Percentiles rank a stretch among this genome's conserved stretches.
These are phyloP conservation scores for Synanthedon andrenaeformis DNA, from an alignment of 2,888 invertebrate species.

Conservation along the genomic window DNA sequence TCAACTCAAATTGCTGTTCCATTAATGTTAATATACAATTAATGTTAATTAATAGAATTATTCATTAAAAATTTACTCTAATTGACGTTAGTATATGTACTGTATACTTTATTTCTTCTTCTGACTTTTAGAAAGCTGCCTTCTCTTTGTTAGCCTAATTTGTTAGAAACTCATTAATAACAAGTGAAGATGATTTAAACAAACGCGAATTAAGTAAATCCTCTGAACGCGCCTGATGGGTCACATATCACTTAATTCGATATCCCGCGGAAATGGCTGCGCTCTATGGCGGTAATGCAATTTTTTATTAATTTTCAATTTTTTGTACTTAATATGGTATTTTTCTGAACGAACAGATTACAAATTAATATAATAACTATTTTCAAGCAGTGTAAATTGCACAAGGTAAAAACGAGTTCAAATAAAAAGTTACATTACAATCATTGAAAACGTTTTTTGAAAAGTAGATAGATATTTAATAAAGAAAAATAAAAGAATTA, in stretches of 20 bases:
- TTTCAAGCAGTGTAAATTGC: no score
- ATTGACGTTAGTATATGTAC: no score
- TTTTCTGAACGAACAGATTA: conserved; percentile 2
- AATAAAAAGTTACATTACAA: background rate
- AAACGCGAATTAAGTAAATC: conserved; percentile 1
- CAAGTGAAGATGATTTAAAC: background rate
- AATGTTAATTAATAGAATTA: no score
- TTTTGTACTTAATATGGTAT: conserved; percentile 1
- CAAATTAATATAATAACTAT: no score
- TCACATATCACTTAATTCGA: conserved; percentile 9
- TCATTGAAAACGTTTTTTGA: background rate
- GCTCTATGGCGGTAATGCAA: conserved; percentile 3
- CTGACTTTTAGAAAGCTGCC: no score
- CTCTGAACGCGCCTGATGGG: background rate
- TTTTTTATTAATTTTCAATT: conserved; percentile 1
- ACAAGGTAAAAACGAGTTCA: no score
- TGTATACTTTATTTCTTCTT: no score
- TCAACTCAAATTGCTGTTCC: no score
- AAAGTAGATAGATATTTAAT: conserved; percentile 5
- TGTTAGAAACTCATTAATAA: no score
- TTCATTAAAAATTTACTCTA: no score
- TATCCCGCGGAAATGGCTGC: conserved; percentile 1
- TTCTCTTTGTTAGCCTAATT: no score
- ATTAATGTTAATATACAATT: no score
- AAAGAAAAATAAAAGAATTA: conserved; percentile 8